phyloP scores from a whole-genome alignment of 2,797 vertebrate species.

The Artibeus jamaicensis region DNA sequence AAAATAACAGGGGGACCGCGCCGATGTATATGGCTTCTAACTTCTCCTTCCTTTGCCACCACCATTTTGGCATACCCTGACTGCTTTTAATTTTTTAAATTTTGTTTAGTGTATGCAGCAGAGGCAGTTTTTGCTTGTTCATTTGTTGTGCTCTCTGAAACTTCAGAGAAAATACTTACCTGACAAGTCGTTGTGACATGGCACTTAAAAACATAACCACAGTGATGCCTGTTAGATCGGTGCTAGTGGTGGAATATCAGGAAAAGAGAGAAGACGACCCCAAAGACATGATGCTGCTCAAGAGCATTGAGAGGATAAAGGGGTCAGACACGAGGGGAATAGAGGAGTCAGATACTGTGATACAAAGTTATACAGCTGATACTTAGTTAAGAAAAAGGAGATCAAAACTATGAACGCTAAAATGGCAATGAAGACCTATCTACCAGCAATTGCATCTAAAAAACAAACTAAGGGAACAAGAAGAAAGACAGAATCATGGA shows the following conservation, averaged over 20 bases:
- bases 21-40: not conserved
- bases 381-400: not conserved
- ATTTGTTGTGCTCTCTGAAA: not conserved
- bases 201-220: not conserved
- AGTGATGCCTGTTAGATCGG: not conserved
- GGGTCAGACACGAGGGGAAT: not conserved
- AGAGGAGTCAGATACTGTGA: not conserved
- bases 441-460: not conserved
- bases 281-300: not conserved
- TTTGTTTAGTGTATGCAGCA: not conserved
- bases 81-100: not conserved
- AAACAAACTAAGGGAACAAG: not conserved
- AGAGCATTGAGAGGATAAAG: too few species aligned
- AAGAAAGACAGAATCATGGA: too few species aligned
- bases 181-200: not conserved
- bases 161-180: not conserved
- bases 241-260: not conserved
- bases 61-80: not conserved
- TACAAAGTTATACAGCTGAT: not conserved
- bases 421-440: not conserved
- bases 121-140: not conserved
- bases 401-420: not conserved
- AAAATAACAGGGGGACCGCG: conserved; percentile 25
- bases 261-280: not conserved
- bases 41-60: not conserved